Evolutionary conservation across 1,140 invertebrate species (phyloP), one percentile per base, ranked within the genome.

Genomic region (Leptopilina boulardi): DNA sequence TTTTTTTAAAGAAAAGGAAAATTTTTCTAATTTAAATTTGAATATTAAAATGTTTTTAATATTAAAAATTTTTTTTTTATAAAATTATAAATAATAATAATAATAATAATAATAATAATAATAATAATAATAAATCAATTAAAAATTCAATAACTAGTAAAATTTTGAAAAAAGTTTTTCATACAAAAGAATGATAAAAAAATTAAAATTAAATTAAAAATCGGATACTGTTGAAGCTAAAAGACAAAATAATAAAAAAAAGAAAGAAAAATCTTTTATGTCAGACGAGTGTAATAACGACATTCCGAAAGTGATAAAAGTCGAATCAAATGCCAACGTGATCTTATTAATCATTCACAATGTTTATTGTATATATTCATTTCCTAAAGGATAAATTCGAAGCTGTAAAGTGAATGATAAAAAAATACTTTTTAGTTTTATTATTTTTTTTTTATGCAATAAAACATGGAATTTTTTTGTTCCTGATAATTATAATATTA

Each of bases 241-340:
- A 13, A 42, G 44, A 15, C 0, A n/a, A 47, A 47, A 47, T 47
- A 47, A 47, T 15, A 34, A 47, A 47, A 47, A 15, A n/a, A n/a
- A n/a, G n/a, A n/a, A n/a, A n/a, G n/a, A n/a, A n/a, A n/a, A n/a
- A n/a, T n/a, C n/a, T n/a, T 47, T 47, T n/a, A 47, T 47, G 44
- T 47, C 44, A 1, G 44, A 47, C 15, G 44, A 47, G 44, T n/a
- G 44, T 47, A 47, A 47, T 1, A 47, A 4, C 13, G 15, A 47
- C 44, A 47, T 47, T 47, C 44, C 44, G 15, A 47, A 47, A 47
- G 44, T 47, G 44, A 47, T 47, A 47, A 47, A 47, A 47, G 11
- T n/a, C 4, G 15, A 47, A 47, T 47, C 13, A n/a, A 47, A 47
- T 47, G n/a, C 44, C 44, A n/a, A 47, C 13, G 44, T n/a, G 44